Conservation (phyloP, 1,140 invertebrate species). For the Drosophila ironensis region DNA sequence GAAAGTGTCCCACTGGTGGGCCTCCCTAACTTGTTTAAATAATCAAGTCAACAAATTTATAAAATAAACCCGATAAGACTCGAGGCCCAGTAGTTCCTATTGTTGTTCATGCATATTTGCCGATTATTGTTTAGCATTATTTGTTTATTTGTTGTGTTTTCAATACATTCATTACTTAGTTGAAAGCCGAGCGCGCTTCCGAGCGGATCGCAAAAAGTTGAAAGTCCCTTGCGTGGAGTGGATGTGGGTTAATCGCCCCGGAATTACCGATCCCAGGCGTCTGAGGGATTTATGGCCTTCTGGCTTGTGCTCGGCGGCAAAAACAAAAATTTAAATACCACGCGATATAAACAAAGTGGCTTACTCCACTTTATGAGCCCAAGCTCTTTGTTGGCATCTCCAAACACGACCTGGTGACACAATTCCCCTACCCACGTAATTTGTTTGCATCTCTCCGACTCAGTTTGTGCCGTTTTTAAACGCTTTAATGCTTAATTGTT, state of each 20-base stretch:
- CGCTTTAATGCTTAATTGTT: neutral
- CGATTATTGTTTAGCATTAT: neutral
- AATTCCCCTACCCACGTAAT: conserved; percentile 17
- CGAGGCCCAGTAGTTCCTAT: no score
- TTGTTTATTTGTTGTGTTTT: conserved; percentile 7
- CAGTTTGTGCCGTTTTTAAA: neutral
- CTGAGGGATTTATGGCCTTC: neutral
- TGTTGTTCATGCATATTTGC: neutral
- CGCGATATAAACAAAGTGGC: conserved; percentile 2
- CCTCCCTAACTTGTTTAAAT: no score
- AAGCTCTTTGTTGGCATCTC: conserved; percentile 3
- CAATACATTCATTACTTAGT: conserved; percentile 44
- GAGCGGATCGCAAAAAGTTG: conserved; percentile 31
- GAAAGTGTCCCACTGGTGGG: no score
- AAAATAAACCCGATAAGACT: no score
- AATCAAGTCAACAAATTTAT: no score
- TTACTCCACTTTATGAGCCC: conserved; percentile 5
- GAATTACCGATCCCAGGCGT: neutral
- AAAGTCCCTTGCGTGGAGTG: neutral
- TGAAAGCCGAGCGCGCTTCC: conserved; percentile 49
- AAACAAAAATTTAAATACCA: neutral
- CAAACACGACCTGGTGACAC: conserved; percentile 64
- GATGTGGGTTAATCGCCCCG: neutral
- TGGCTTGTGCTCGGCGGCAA: neutral
- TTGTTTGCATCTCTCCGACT: conserved; percentile 25